Evolutionary conservation across 2,113 vertebrate species (phyloP).

Genomic region (Sebastes fasciatus): DNA sequence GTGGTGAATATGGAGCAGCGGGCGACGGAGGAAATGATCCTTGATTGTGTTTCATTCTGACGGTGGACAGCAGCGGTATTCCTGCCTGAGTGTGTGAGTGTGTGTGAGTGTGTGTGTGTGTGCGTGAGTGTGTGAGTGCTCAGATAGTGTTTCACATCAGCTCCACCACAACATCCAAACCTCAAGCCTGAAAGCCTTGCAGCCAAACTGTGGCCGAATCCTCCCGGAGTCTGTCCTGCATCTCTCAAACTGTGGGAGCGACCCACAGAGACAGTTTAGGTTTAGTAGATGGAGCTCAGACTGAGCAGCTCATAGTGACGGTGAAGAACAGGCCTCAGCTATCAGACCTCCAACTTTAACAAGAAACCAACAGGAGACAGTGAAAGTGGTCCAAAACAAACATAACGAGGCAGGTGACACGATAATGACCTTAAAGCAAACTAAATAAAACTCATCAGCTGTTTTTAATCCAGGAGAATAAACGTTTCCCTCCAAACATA

Average conservation of each 20-base stretch:
- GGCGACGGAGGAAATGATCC: background rate
- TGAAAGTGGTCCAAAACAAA: too few relatives aligned
- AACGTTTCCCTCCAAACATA: too few relatives aligned
- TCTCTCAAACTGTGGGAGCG: background rate
- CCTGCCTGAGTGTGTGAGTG: background rate
- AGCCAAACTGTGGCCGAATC: background rate
- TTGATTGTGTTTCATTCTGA: background rate
- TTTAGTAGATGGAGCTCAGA: background rate
- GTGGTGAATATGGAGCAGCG: background rate
- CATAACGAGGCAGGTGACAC: too few relatives aligned
- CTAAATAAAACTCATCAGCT: too few relatives aligned
- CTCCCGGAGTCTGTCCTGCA: background rate
- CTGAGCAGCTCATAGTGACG: too few relatives aligned
- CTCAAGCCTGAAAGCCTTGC: background rate
- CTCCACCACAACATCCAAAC: constrained; percentile 14
- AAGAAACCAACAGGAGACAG: too few relatives aligned
- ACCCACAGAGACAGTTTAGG: background rate
- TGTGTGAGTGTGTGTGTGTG: background rate
- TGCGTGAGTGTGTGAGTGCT: background rate
- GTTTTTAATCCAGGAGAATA: too few relatives aligned
- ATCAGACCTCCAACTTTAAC: too few relatives aligned
- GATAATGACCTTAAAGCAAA: too few relatives aligned
- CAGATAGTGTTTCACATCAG: constrained; percentile 1
- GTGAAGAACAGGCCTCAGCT: too few relatives aligned
- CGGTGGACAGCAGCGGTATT: background rate